These are phyloP conservation scores for Pandemis cinnamomeana DNA, from an alignment of 2,888 invertebrate species.

Conservation along the genomic window DNA sequence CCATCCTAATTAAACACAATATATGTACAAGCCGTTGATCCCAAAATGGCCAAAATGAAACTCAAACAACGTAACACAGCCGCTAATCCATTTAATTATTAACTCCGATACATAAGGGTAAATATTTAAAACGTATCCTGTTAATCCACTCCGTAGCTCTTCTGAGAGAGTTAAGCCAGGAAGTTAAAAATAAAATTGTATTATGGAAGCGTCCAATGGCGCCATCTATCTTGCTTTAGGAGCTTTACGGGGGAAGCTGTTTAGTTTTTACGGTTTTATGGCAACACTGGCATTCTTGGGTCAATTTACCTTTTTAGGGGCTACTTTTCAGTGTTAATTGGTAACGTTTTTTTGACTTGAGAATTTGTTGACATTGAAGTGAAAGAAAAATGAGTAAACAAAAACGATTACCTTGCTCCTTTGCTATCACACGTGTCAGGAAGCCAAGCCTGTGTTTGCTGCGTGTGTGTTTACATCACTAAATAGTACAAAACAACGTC, in stretches of 20 bases:
- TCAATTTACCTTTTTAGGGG: slow-evolving; percentile 23
- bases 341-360: background rate
- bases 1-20: background rate
- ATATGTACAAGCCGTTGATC: background rate
- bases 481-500: no score
- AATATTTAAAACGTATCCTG: slow-evolving; percentile 40
- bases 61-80: slow-evolving; percentile 20
- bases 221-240: slow-evolving; percentile 49
- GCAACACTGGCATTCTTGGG: slow-evolving; percentile 33
- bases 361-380: background rate
- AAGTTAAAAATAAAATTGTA: slow-evolving; percentile 42
- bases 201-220: slow-evolving; percentile 40
- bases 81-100: slow-evolving; percentile 34
- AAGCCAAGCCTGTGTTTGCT: no score
- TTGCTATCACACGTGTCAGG: no score
- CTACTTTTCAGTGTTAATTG: slow-evolving; percentile 1
- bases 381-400: no score
- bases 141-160: slow-evolving; percentile 37
- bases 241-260: slow-evolving; percentile 43
- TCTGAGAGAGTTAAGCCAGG: slow-evolving; percentile 35
- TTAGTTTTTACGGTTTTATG: slow-evolving; percentile 43
- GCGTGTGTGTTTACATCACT: no score
- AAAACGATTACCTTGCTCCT: no score
- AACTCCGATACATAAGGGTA: slow-evolving; percentile 28
- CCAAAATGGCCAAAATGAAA: slow-evolving; percentile 13